A percentile compares a stretch with the other conserved stretches of the same genome.
phyloP scores from a whole-genome alignment of 1,140 invertebrate species.

The Calephelis nemesis region DNA sequence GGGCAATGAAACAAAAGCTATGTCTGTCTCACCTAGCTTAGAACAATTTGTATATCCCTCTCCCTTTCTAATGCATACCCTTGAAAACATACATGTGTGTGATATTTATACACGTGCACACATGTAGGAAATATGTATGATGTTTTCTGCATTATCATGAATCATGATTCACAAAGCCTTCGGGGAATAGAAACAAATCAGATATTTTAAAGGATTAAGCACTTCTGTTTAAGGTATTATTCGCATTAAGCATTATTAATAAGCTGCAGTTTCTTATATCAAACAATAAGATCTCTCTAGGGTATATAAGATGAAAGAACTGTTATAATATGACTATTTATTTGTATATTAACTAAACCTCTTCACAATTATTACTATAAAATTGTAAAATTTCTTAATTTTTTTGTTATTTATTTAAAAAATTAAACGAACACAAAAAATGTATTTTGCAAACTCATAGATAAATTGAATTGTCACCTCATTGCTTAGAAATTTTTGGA shows the following conservation, averaged over 20 bases:
- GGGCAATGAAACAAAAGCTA: conserved; percentile 73
- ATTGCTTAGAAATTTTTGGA: too few relatives aligned
- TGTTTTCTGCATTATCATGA: conserved; percentile 45
- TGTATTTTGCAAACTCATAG: too few relatives aligned
- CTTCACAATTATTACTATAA: too few relatives aligned
- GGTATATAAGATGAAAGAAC: not conserved
- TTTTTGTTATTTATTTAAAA: too few relatives aligned
- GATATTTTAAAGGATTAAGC: conserved; percentile 16
- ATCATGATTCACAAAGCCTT: conserved; percentile 43
- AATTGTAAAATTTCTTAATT: too few relatives aligned
- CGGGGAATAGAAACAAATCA: conserved; percentile 26
- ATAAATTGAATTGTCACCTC: too few relatives aligned
- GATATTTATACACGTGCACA: conserved; percentile 42
- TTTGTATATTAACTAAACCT: too few relatives aligned
- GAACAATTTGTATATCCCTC: conserved; percentile 52
- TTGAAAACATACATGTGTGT: conserved; percentile 62
- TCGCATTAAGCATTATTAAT: not conserved
- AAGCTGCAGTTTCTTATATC: not conserved
- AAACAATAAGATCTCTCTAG: too few relatives aligned
- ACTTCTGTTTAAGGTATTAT: not conserved
- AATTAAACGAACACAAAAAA: too few relatives aligned
- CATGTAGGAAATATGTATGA: conserved; percentile 35
- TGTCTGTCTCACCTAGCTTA: conserved; percentile 45
- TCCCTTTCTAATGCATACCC: conserved; percentile 58
- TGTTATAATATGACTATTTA: too few relatives aligned